These are phyloP conservation scores for Diabrotica balteata DNA, from an alignment of 2,888 invertebrate species.

Conservation along the genomic window DNA sequence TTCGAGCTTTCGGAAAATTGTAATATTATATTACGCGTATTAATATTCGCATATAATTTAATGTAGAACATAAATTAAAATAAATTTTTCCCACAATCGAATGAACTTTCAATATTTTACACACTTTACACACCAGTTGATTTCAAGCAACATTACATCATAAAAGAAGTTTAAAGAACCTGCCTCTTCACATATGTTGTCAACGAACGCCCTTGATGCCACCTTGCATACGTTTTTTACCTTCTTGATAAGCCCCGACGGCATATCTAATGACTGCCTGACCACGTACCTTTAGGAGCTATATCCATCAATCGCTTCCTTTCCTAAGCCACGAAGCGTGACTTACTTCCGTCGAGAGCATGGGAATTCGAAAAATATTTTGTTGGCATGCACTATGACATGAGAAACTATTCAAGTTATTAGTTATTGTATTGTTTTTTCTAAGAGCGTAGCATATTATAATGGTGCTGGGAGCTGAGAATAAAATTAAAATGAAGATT, in stretches of 20 bases:
- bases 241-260: slow-evolving; percentile 12
- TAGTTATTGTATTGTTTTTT: slow-evolving; percentile 1
- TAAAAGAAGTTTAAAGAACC: too few relatives aligned
- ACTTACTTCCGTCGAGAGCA: slow-evolving; percentile 1
- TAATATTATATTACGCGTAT: too few relatives aligned
- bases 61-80: too few relatives aligned
- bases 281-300: slow-evolving; percentile 7
- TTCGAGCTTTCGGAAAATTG: too few relatives aligned
- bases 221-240: background rate
- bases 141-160: too few relatives aligned
- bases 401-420: slow-evolving; percentile 3
- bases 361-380: slow-evolving; percentile 20
- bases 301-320: slow-evolving; percentile 22
- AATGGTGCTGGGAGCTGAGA: too few relatives aligned
- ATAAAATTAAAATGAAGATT: too few relatives aligned
- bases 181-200: background rate
- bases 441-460: too few relatives aligned
- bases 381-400: background rate
- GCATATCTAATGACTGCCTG: slow-evolving; percentile 7
- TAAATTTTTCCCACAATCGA: too few relatives aligned
- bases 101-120: too few relatives aligned
- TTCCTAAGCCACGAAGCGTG: slow-evolving; percentile 6
- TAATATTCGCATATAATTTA: too few relatives aligned
- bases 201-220: slow-evolving; percentile 9
- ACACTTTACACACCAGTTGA: too few relatives aligned